Base-by-base conservation (phyloP, 2,888 invertebrate genomes). In the Julus scandinavius region DNA sequence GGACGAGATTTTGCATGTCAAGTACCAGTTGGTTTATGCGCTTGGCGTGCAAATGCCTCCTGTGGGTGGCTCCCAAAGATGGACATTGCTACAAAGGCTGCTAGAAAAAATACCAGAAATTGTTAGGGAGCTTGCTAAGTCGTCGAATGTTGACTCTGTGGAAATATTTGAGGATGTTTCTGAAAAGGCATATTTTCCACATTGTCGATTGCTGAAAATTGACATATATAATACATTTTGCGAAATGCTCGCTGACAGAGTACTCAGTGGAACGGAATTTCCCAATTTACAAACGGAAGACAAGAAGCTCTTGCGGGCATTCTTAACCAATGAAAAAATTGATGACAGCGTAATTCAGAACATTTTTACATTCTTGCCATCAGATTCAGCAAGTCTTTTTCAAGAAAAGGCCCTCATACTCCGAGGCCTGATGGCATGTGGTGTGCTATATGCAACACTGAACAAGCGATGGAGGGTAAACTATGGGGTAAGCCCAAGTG, bases 11-110 rank as follows among this genome's bases (percentile, higher is more conserved):
- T 86, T 90, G 0, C 89, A 89, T 45, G 89, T 89, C 86, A 90
- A 90, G 41, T 90, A 90, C 72, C 90, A 90, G 72, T 29, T 90
- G 29, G 88, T 90, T 11, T 90, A 90, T 87, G 90, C 90, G 0
- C 58, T 90, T 0, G 90, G 90, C 0, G 87, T 63, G 20, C 90
- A 90, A 80, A 9, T 87, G 4, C 50, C 89, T 0, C 83, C 89
- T 5, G 89, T 87, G 41, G 90, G 90, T 17, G 89, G 89, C 17
- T 17, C 6, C 17, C 38, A 45, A 7, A 17, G 85, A 38, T 85
- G 85, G 85, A 7, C 49, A 45, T 38, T 85, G n/a, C 45, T 49
- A 6, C 85, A 85, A n/a, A 5, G 40, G n/a, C 11, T 85, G 85
- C n/a, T 85, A 11, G 20, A 85, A 1, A 9, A 45, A 7, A 40